These are phyloP conservation scores for Eristalis arbustorum DNA, from an alignment of 2,888 invertebrate species.

Conservation along the genomic window DNA sequence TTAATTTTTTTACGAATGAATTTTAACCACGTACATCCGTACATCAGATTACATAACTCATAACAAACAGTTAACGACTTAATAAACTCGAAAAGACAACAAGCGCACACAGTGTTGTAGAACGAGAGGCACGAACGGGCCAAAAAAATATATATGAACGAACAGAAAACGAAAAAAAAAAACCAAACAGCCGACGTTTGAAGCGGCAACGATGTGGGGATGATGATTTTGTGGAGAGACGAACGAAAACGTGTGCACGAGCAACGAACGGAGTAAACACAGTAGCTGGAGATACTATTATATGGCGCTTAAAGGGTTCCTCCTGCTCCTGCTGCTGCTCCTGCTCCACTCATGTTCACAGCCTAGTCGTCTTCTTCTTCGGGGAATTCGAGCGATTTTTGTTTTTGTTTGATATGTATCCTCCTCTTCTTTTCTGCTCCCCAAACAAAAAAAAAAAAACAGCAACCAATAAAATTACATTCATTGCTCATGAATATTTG, in stretches of 20 bases:
- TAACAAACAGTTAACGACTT: constrained; percentile 71
- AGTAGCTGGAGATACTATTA: constrained; percentile 28
- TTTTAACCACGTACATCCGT: constrained; percentile 68
- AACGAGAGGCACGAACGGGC: background rate
- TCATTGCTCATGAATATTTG: constrained; percentile 70
- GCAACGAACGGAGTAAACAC: constrained; percentile 21
- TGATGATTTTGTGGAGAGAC: background rate
- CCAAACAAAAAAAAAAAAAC: constrained; percentile 4
- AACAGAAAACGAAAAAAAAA: background rate
- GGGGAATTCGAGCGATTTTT: background rate
- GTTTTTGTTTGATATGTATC: background rate
- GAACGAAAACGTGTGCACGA: background rate
- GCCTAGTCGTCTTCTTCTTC: background rate
- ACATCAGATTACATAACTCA: constrained; percentile 69
- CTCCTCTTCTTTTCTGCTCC: background rate
- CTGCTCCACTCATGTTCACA: background rate
- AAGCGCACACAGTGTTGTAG: constrained; percentile 7
- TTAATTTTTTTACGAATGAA: constrained; percentile 61
- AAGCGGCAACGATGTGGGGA: background rate
- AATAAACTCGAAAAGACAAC: constrained; percentile 67
- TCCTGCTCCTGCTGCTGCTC: background rate
- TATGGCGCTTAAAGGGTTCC: constrained; percentile 54
- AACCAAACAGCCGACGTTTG: background rate
- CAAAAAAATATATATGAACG: background rate
- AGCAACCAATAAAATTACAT: constrained; percentile 66